Base-by-base conservation (phyloP, 2,888 invertebrate genomes). In the Drosophila quasianomalipes region DNA sequence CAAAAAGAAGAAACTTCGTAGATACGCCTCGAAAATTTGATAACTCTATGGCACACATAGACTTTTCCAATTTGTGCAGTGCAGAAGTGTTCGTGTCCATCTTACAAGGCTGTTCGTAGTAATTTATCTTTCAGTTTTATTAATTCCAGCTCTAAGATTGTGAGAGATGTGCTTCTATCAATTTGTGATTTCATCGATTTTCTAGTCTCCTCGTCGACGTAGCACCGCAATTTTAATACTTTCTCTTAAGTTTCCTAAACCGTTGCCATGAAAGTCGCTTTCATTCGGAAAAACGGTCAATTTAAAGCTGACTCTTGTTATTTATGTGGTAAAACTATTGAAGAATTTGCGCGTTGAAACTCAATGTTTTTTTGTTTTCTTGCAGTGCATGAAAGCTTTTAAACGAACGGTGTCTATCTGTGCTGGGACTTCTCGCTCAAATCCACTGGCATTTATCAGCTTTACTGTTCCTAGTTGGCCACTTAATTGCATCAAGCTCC, bases 401-500 rank as follows among this genome's bases (percentile, higher is more conserved):
- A n/a, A 14, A 28, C 7, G 30, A 22, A 31, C 14, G 39, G 14
- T 31, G 30, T 2, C 10, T 19, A 28, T 39, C 4, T 30, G n/a
- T 14, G 14, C 9, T 22, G 22, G 19, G 26, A 41, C 19, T 37
- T 30, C 41, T 41, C 16, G 30, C 10, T 58, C 22, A 30, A 31
- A 22, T 16, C 30, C 30, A 28, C 19, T 52, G 49, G 26, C 3
- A 28, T 35, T 28, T 35, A 28, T 52, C 16, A 19, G 19, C 61
- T 37, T 39, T 19, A 22, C 14, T 35, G 54, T 41, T 49, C 58
- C 33, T 44, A 57, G 69, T 12, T 39, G 37, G 73, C 22, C 49
- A 60, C 67, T 69, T 80, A 72, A 80, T 80, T 80, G 68, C 76
- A 60, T 69, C 44, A 76, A 59, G 61, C 60, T 47, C 41, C n/a